These are phyloP conservation scores for Pseudorhombus dupliciocellatus DNA, from an alignment of 2,113 vertebrate species.

Conservation along the genomic window DNA sequence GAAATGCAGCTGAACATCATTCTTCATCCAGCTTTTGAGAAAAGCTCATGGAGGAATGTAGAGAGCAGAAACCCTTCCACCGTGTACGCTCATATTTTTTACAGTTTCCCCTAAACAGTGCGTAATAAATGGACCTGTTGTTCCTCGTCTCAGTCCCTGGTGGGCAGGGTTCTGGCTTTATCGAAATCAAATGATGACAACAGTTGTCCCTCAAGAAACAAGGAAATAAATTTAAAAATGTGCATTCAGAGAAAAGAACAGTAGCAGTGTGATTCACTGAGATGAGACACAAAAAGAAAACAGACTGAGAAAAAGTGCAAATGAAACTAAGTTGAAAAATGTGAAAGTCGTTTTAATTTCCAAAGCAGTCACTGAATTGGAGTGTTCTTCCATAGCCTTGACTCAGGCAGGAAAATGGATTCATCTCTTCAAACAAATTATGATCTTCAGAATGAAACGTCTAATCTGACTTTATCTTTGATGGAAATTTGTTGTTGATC, in stretches of 20 bases:
- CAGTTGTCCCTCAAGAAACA: slow-evolving; percentile 18
- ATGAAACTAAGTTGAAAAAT: neutral
- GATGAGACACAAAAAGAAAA: neutral
- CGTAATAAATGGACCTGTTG: neutral
- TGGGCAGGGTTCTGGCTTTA: neutral
- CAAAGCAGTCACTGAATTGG: slow-evolving; percentile 7
- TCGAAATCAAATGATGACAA: slow-evolving; percentile 6
- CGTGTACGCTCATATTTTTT: neutral
- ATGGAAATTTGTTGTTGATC: slow-evolving; percentile 29
- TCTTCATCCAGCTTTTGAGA: neutral
- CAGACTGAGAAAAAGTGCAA: neutral
- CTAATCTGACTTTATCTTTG: slow-evolving; percentile 18
- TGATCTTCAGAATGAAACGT: slow-evolving; percentile 22
- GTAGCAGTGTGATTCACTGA: neutral
- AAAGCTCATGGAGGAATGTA: neutral
- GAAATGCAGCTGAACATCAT: too few relatives aligned
- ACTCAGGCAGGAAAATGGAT: slow-evolving; percentile 18
- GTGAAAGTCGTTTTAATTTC: neutral
- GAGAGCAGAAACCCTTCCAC: neutral
- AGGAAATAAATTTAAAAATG: neutral
- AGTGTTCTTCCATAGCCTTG: slow-evolving; percentile 25
- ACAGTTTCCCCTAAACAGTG: neutral
- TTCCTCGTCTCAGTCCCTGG: neutral
- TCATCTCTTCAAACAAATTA: slow-evolving; percentile 49
- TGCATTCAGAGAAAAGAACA: neutral